These are phyloP conservation scores for Oriolus oriolus DNA, from an alignment of 2,113 vertebrate genomes.

Conservation along the genomic window DNA sequence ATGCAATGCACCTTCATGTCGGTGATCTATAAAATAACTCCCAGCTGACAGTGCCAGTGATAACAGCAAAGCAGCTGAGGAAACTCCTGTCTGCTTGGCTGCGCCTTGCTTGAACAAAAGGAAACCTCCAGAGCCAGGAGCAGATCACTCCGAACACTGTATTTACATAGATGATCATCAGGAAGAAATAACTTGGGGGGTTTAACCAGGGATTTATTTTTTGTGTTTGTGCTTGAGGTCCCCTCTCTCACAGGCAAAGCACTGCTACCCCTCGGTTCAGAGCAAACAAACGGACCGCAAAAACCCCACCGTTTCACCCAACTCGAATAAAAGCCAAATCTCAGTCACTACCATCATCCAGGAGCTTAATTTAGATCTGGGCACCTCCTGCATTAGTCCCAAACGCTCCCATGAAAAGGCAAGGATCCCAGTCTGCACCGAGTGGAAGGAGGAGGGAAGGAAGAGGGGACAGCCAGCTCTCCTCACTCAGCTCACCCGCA, in stretches of 20 bases:
- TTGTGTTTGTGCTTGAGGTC: background rate
- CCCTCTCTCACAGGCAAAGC: background rate
- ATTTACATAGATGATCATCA: constrained; percentile 43
- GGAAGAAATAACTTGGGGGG: constrained; percentile 30
- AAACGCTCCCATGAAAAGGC: background rate
- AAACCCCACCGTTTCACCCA: background rate
- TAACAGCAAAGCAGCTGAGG: constrained; percentile 16
- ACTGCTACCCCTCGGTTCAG: background rate
- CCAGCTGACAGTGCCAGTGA: background rate
- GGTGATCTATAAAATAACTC: background rate
- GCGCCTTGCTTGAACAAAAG: constrained; percentile 65
- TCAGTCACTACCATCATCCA: background rate
- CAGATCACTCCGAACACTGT: constrained; percentile 30
- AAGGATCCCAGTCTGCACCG: background rate
- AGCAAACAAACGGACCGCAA: background rate
- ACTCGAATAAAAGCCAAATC: background rate
- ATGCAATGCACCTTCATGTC: background rate
- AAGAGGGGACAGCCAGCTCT: background rate
- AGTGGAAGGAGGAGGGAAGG: background rate
- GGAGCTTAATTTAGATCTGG: background rate
- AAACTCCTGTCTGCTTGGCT: constrained; percentile 22
- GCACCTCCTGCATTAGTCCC: background rate
- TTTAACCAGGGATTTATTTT: background rate
- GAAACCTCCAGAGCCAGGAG: constrained; percentile 39
- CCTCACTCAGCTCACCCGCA: background rate